Conservation (phyloP, 2,888 invertebrate species). For the Idaea aversata region DNA sequence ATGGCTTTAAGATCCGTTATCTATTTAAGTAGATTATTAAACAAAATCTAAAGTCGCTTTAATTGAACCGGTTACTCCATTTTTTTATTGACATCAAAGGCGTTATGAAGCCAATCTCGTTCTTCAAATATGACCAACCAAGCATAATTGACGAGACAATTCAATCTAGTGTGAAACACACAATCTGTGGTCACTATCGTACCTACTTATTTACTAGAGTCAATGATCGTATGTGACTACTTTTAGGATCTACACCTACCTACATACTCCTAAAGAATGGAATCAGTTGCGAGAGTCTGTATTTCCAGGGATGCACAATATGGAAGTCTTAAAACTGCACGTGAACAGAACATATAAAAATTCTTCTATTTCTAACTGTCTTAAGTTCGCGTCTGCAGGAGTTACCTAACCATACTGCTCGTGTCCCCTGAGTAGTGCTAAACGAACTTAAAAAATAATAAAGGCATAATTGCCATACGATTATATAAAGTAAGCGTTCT, state of each 20-base stretch:
- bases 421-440: too few relatives aligned
- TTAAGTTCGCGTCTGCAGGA: too few relatives aligned
- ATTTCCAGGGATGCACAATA: background rate
- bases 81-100: background rate
- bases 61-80: background rate
- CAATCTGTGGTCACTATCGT: background rate
- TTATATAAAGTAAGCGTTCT: too few relatives aligned
- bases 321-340: background rate
- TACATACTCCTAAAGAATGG: background rate
- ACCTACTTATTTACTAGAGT: background rate
- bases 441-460: too few relatives aligned
- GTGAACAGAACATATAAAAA: too few relatives aligned
- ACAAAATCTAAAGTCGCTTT: background rate
- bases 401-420: too few relatives aligned
- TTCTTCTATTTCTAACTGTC: too few relatives aligned
- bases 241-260: background rate
- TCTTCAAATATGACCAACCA: conserved; percentile 8
- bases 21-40: background rate
- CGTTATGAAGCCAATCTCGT: conserved; percentile 3
- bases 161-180: conserved; percentile 14
- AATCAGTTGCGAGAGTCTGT: background rate
- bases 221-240: background rate
- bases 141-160: conserved; percentile 18
- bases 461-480: too few relatives aligned
- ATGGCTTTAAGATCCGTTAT: background rate